Base-by-base conservation (phyloP, 2,888 invertebrate species). In the Erebia palarica region DNA sequence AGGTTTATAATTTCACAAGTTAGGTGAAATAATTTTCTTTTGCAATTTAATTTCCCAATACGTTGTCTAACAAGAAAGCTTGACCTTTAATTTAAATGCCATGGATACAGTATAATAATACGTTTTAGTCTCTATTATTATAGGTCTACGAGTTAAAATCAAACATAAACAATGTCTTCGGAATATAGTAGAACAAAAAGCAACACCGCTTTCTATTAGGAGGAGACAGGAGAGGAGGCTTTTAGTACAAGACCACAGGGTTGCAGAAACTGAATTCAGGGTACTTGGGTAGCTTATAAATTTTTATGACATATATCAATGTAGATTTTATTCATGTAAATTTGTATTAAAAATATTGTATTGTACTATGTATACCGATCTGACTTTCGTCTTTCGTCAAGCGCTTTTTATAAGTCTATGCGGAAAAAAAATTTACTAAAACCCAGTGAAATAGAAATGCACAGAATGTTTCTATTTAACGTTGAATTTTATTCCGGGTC, bases 31-130 rank as follows among this genome's bases (percentile, higher is more conserved):
- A 21, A 18, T 27, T 57, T 21, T 16, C 18, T 57, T 57, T 57
- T 16, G 16, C 53, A 53, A 53, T 16, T 55, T 14, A 27, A 49
- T 65, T 58, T 59, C 36, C 59, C 5, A 18, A 49, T 27, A 21
- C 16, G 13, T 49, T 64, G 49, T 49, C 63, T 49, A 61, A 61
- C 49, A 61, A 16, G 18, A 49, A 63, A 64, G 49, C 8, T 14
- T 10, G 51, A 16, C n/a, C 66, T 66, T 58, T 44, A 49, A 66
- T 66, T 59, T 67, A 36, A 67, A 67, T 59, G 49, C 49, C 58
- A 49, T 10, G 44, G 36, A 65, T 42, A 14, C 44, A 2, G 3
- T n/a, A 3, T 7, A 61, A 16, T 13, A 42, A 27, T 8, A 51
- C 7, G 58, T 59, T 53, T 58, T 63, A n/a, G 44, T 63, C 65